phyloP scores from a whole-genome alignment of 1,140 invertebrate species.

The Neotoxoptera formosana region DNA sequence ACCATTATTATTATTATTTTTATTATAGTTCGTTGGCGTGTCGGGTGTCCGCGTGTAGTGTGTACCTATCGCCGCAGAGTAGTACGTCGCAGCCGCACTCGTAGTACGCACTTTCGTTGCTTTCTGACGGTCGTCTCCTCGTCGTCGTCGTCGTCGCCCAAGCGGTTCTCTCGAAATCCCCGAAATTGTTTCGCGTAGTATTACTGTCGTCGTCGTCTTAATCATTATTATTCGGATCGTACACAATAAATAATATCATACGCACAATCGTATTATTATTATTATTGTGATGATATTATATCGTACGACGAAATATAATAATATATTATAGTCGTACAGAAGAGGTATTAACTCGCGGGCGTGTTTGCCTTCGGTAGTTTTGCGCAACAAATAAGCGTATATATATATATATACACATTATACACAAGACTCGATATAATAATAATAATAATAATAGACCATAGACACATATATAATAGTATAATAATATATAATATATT shows the following conservation, averaged over 20 bases:
- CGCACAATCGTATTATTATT: neutral
- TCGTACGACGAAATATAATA: neutral
- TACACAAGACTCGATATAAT: neutral
- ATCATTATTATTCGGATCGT: neutral
- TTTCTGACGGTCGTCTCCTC: neutral
- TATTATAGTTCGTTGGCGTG: neutral
- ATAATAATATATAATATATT: neutral
- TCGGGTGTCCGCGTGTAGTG: neutral
- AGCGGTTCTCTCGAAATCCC: neutral
- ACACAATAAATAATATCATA: neutral
- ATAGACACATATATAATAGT: neutral
- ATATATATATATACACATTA: neutral
- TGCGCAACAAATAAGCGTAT: neutral
- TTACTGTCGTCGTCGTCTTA: neutral
- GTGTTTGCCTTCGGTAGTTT: slow-evolving; percentile 14
- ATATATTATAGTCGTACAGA: too few relatives aligned
- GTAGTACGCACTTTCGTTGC: neutral
- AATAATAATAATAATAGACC: neutral
- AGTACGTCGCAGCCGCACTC: neutral
- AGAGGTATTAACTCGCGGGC: neutral
- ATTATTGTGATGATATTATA: neutral
- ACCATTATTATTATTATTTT: too few relatives aligned
- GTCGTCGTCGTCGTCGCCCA: neutral
- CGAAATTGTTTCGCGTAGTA: neutral
- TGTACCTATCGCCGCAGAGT: too few relatives aligned